Conservation (phyloP, 2,888 invertebrate genomes). For the Lepeophtheirus nordmannii region DNA sequence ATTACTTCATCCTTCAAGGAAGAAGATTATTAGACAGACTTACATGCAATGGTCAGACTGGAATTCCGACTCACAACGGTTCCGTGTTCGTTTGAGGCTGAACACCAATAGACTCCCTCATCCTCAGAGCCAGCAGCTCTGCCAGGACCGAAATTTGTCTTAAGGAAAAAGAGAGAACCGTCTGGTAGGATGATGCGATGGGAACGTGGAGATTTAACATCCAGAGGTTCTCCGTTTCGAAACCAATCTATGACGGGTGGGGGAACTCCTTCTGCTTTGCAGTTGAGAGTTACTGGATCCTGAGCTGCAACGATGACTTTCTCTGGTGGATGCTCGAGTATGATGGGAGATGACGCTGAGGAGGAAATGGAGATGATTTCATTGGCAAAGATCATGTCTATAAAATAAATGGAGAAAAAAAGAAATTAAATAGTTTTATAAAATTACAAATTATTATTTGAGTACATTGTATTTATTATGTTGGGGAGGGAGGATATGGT, state of each 20-base stretch:
- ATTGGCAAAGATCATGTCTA: not conserved
- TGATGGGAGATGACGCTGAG: not conserved
- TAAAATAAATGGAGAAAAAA: not conserved
- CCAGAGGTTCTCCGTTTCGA: not conserved
- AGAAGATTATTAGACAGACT: not conserved
- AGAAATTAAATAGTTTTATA: too few relatives aligned
- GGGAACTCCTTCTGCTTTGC: constrained; percentile 14
- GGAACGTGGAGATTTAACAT: not conserved
- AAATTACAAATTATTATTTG: too few relatives aligned
- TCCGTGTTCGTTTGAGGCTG: constrained; percentile 8
- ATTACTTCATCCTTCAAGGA: not conserved
- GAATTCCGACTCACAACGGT: constrained; percentile 6
- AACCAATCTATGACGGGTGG: constrained; percentile 8
- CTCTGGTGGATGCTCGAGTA: constrained; percentile 16
- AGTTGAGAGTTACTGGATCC: constrained; percentile 20
- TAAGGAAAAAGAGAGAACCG: constrained; percentile 17
- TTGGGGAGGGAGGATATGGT: too few relatives aligned
- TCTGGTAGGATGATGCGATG: constrained; percentile 17
- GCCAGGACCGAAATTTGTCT: not conserved
- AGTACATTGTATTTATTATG: too few relatives aligned
- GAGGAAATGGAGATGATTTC: not conserved
- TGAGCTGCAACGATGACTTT: not conserved
- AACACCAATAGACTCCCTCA: constrained; percentile 19
- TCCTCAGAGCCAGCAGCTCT: not conserved
- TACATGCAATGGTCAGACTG: constrained; percentile 10